phyloP scores from a whole-genome alignment of 2,113 vertebrate species.

The Ammodramus savannarum region DNA sequence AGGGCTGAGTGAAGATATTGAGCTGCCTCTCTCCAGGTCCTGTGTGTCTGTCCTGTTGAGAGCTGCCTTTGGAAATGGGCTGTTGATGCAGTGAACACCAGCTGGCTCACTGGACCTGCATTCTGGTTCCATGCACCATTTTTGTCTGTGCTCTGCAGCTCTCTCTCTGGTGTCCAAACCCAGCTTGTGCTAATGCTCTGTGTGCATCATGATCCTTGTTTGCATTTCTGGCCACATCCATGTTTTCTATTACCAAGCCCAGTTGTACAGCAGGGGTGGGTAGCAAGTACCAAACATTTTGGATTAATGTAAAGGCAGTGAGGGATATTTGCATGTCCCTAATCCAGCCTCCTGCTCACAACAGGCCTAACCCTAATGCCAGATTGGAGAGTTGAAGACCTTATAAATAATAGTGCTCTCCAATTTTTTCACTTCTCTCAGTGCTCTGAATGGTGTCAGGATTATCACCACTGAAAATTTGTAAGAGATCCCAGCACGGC shows the following conservation, averaged over 20 bases:
- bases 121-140: neutral
- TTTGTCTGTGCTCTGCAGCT: neutral
- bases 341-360: neutral
- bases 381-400: neutral
- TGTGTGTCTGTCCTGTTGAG: neutral
- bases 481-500: neutral
- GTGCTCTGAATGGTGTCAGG: rapidly evolving
- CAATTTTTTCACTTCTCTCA: neutral
- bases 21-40: neutral
- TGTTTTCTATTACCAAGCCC: neutral
- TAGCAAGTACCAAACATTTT: neutral
- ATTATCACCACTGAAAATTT: neutral
- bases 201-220: neutral
- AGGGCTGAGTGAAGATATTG: neutral
- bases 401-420: rapidly evolving
- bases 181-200: neutral
- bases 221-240: neutral
- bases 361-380: neutral
- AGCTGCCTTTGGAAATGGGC: neutral
- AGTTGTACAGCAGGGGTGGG: neutral
- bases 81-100: neutral
- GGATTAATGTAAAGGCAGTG: neutral
- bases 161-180: neutral
- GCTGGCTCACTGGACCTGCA: neutral
- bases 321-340: neutral